Conservation (phyloP, 2,797 vertebrate species). For the Danio jaintianensis region DNA sequence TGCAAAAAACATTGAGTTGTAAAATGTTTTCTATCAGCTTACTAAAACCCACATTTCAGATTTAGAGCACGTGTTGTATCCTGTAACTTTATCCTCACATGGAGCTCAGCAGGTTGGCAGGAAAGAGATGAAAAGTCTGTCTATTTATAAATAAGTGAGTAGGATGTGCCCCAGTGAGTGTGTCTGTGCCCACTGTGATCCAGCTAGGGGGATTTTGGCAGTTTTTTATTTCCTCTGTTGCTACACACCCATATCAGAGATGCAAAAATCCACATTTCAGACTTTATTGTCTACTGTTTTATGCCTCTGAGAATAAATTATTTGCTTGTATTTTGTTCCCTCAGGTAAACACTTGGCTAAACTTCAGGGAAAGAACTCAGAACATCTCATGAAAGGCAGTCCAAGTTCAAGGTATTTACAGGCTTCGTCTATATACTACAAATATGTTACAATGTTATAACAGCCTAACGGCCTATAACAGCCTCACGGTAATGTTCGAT, state of each 20-base stretch:
- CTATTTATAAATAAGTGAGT: constrained; percentile 88
- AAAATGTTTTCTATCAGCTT: constrained; percentile 17
- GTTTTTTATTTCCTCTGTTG: constrained; percentile 8
- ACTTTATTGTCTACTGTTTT: constrained; percentile 14
- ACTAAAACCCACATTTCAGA: constrained; percentile 22
- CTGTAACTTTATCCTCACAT: constrained; percentile 80
- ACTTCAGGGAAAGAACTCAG: constrained; percentile 81
- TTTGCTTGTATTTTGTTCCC: constrained; percentile 41
- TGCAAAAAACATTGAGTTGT: constrained; percentile 21
- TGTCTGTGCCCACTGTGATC: constrained; percentile 40
- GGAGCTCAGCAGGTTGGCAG: constrained; percentile 83
- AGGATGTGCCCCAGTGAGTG: constrained; percentile 44
- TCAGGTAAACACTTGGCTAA: constrained; percentile 77
- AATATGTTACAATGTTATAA: not conserved
- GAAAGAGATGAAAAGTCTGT: constrained; percentile 82
- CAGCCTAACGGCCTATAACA: too few relatives aligned
- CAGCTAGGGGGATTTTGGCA: constrained; percentile 60
- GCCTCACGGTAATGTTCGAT: not conserved
- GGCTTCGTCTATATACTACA: not conserved
- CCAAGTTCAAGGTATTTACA: constrained; percentile 84
- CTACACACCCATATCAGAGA: constrained; percentile 30
- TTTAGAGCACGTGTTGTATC: constrained; percentile 46
- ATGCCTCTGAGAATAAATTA: not conserved
- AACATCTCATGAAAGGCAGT: constrained; percentile 80
- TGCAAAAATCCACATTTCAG: constrained; percentile 7